Base-by-base conservation (phyloP, 2,888 invertebrate genomes). In the Pyrocoelia pectoralis region DNA sequence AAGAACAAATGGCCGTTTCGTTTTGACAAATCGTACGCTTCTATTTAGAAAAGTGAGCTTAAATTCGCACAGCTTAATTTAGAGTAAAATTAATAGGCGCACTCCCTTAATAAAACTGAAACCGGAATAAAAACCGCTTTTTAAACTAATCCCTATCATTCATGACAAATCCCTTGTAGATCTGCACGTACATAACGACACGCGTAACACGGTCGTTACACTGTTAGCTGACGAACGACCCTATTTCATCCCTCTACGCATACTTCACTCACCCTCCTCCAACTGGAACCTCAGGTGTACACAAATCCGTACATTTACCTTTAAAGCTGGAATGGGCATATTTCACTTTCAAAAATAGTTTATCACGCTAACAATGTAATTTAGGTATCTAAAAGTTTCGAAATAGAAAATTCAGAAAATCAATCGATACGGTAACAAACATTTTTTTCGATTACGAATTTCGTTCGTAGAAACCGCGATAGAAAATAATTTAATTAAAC, bases 171-270 rank as follows among this genome's bases (percentile, higher is more conserved):
- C 69, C 69, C 57, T 68, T 62, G 63, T 67, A 68, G 71, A 72
- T 71, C 66, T 66, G 69, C 72, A 69, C 72, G 73, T 73, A 71
- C 72, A 72, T 72, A 74, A 74, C 73, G 75, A 74, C 73, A 73
- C 71, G 72, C 72, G 72, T 73, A 73, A 73, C 69, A 72, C 70
- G 72, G 71, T 74, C 72, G 73, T 74, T 73, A 71, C 73, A 70
- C 69, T 70, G 71, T 68, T 65, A 67, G 71, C 71, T 73, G 74
- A 74, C 72, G 73, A 72, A 74, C 72, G 70, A 70, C 69, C 66
- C 70, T 67, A 73, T 73, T 74, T 74, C 71, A 72, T 67, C 67
- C 66, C 68, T 57, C 61, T 65, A 66, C 70, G 71, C 68, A 63
- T 66, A 56, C 56, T 56, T 41, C 59, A 54, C 64, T 51, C 55